Percentiles rank a stretch among this genome's conserved stretches.
Conservation (phyloP, 2,888 invertebrate species). For the Drosophila maculinotata region DNA sequence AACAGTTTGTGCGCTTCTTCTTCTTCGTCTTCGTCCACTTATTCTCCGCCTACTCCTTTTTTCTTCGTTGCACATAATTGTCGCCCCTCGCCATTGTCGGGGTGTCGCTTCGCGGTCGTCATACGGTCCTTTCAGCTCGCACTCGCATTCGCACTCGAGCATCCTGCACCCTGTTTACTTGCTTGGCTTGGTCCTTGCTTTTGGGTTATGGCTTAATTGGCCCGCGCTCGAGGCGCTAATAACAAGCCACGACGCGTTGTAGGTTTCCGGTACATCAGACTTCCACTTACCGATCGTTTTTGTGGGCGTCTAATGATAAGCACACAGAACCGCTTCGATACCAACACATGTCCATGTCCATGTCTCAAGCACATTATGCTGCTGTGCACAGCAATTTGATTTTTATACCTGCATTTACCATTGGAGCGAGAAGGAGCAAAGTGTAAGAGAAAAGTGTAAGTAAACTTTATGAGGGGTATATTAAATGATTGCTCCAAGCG, state of each 20-base stretch:
- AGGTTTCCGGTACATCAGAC: constrained; percentile 1
- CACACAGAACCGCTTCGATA: constrained; percentile 45
- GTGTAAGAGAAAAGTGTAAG: too few species aligned
- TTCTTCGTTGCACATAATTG: constrained; percentile 42
- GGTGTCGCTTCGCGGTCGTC: constrained; percentile 60
- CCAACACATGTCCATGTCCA: neutral
- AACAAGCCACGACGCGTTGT: constrained; percentile 27
- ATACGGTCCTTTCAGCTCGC: constrained; percentile 9
- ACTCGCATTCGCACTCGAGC: constrained; percentile 21
- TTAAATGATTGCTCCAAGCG: too few species aligned
- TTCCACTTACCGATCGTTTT: constrained; percentile 38
- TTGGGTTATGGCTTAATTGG: constrained; percentile 85
- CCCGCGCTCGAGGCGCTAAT: constrained; percentile 56
- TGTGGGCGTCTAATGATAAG: constrained; percentile 61
- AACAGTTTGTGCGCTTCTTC: constrained; percentile 15
- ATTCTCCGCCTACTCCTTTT: constrained; percentile 1
- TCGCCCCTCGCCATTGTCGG: constrained; percentile 27
- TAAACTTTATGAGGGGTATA: too few species aligned
- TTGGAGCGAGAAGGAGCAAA: too few species aligned
- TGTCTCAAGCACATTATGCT: too few species aligned
- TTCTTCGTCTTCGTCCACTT: constrained; percentile 9
- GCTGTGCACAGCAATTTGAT: neutral
- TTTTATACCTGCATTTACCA: too few species aligned
- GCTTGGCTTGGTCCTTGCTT: constrained; percentile 71
- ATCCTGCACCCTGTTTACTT: constrained; percentile 32